These are phyloP conservation scores for Timema podura DNA, from an alignment of 2,888 invertebrate genomes.

Conservation along the genomic window DNA sequence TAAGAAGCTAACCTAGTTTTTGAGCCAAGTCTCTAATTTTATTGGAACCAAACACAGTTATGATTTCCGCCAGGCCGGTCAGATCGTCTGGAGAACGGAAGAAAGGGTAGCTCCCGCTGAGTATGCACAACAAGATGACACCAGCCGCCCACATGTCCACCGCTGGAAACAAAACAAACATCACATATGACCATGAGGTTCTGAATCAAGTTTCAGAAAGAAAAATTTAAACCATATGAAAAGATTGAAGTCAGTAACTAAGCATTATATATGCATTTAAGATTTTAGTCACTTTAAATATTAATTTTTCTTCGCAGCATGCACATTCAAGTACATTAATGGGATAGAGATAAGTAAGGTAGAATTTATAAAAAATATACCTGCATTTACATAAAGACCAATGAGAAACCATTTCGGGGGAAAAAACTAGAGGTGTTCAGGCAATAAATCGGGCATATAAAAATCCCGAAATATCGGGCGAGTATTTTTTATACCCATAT, in stretches of 20 bases:
- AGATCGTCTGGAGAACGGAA: conserved; percentile 77
- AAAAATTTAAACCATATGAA: conserved; percentile 1
- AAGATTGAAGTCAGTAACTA: not conserved
- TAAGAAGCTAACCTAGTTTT: conserved; percentile 54
- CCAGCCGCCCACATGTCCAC: conserved; percentile 90
- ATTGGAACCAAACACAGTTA: conserved; percentile 70
- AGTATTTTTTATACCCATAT: too few relatives aligned
- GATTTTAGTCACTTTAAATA: too few relatives aligned
- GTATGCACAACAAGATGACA: conserved; percentile 72
- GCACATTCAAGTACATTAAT: not conserved
- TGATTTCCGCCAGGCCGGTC: conserved; percentile 76
- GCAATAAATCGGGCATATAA: too few relatives aligned
- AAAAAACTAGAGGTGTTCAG: too few relatives aligned
- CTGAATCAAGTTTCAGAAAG: not conserved
- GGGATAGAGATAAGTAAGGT: too few relatives aligned
- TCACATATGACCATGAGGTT: too few relatives aligned
- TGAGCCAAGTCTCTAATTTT: conserved; percentile 63
- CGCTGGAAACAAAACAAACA: conserved; percentile 47
- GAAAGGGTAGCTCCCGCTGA: conserved; percentile 78
- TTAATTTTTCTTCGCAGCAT: too few relatives aligned
- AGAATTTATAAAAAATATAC: too few relatives aligned
- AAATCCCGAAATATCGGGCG: too few relatives aligned
- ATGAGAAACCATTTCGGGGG: too few relatives aligned
- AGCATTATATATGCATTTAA: too few relatives aligned
- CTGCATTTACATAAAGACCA: too few relatives aligned